phyloP scores from a whole-genome alignment of 2,113 vertebrate species.

The Crotalus tigris region DNA sequence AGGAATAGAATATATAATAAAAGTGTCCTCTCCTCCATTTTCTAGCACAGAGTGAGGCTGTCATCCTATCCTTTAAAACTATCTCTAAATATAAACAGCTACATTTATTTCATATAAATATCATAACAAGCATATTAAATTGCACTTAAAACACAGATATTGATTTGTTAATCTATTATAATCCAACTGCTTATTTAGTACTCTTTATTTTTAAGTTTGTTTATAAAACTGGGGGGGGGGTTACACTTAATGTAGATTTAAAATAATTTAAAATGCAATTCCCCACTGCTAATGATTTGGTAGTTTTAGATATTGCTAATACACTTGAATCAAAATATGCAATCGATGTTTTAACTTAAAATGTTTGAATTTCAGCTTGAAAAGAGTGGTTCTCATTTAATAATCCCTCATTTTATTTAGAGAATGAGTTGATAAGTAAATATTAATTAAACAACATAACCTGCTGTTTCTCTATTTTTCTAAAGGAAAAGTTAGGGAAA shows the following conservation, averaged over 20 bases:
- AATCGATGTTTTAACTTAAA: not conserved
- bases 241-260: not conserved
- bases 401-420: too few relatives aligned
- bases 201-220: not conserved
- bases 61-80: not conserved
- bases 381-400: not conserved
- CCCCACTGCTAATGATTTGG: not conserved
- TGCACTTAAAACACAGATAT: not conserved
- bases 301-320: not conserved
- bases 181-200: not conserved
- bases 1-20: too few relatives aligned
- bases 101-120: not conserved
- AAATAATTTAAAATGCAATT: not conserved
- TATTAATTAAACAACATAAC: not conserved
- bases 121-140: not conserved
- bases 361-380: not conserved
- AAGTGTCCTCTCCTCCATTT: too few relatives aligned
- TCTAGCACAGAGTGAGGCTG: too few relatives aligned
- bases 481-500: not conserved
- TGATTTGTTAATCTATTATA: not conserved
- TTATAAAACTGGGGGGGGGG: not conserved
- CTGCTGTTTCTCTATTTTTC: not conserved
- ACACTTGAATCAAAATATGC: not conserved
- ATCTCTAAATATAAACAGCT: not conserved
- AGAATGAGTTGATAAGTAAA: not conserved